These are phyloP conservation scores for Diorhabda carinulata DNA, from an alignment of 1,140 invertebrate genomes.

Conservation along the genomic window DNA sequence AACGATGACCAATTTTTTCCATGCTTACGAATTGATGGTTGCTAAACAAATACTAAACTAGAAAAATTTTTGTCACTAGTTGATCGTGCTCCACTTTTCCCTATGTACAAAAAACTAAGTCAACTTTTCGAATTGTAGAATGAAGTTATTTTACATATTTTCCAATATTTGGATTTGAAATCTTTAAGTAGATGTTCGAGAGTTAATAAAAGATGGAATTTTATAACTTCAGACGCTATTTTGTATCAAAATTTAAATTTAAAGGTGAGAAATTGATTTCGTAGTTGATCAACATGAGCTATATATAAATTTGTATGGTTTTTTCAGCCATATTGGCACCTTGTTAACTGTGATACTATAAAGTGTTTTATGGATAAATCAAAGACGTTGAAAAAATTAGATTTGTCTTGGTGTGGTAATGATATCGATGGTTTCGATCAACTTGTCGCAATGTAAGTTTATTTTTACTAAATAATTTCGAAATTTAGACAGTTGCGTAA, in stretches of 20 bases:
- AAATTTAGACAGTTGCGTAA: no score
- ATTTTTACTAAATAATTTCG: background rate
- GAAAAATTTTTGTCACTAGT: no score
- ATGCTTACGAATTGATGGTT: no score
- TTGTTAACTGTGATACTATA: slow-evolving; percentile 50
- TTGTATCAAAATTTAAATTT: slow-evolving; percentile 77
- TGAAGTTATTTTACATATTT: slow-evolving; percentile 64
- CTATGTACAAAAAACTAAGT: background rate
- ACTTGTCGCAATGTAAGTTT: slow-evolving; percentile 12
- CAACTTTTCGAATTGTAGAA: slow-evolving; percentile 42
- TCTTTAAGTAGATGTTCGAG: slow-evolving; percentile 71
- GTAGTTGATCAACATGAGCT: background rate
- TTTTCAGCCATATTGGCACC: slow-evolving; percentile 54
- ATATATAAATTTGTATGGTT: background rate
- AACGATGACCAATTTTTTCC: no score
- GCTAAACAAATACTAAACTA: no score
- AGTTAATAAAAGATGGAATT: slow-evolving; percentile 70
- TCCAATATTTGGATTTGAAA: slow-evolving; percentile 73
- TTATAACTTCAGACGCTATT: slow-evolving; percentile 69
- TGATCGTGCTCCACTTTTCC: no score
- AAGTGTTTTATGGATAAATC: slow-evolving; percentile 55
- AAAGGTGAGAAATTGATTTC: slow-evolving; percentile 52
- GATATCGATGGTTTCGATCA: slow-evolving; percentile 50
- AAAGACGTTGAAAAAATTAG: slow-evolving; percentile 69
- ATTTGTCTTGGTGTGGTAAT: slow-evolving; percentile 85